phyloP scores from a whole-genome alignment of 2,797 vertebrate species.

The Clarias laeviceps region DNA sequence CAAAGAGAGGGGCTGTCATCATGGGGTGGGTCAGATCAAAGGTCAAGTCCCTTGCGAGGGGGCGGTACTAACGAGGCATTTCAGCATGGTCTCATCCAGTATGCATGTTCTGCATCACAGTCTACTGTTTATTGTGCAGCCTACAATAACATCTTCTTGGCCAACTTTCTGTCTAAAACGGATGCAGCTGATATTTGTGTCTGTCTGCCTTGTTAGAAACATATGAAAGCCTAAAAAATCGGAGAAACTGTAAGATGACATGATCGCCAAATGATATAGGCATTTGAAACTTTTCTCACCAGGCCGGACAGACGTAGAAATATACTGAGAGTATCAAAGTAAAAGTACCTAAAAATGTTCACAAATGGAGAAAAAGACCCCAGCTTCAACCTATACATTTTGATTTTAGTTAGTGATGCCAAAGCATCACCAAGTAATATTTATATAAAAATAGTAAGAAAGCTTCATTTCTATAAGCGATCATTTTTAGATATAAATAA shows the following conservation, averaged over 20 bases:
- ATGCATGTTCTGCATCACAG: background rate
- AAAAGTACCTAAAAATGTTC: background rate
- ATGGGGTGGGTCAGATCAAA: conserved; percentile 69
- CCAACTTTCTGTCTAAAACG: background rate
- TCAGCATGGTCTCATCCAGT: conserved; percentile 13
- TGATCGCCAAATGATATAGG: background rate
- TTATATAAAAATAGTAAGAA: no score
- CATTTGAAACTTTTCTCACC: background rate
- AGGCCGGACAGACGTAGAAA: background rate
- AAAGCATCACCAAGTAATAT: background rate
- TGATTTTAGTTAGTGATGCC: background rate
- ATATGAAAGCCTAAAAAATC: background rate
- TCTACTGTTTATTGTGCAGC: conserved; percentile 12
- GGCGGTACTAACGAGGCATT: conserved; percentile 62
- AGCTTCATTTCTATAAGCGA: no score
- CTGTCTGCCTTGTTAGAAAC: background rate
- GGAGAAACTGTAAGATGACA: background rate
- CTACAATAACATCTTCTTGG: background rate
- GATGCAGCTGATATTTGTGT: background rate
- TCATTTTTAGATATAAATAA: no score
- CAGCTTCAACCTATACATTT: background rate
- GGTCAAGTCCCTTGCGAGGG: conserved; percentile 62
- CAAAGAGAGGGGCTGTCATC: conserved; percentile 56
- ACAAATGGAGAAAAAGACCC: background rate
- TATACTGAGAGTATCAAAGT: background rate